phyloP scores from a whole-genome alignment of 2,888 invertebrate genomes.

The Agelastica alni region DNA sequence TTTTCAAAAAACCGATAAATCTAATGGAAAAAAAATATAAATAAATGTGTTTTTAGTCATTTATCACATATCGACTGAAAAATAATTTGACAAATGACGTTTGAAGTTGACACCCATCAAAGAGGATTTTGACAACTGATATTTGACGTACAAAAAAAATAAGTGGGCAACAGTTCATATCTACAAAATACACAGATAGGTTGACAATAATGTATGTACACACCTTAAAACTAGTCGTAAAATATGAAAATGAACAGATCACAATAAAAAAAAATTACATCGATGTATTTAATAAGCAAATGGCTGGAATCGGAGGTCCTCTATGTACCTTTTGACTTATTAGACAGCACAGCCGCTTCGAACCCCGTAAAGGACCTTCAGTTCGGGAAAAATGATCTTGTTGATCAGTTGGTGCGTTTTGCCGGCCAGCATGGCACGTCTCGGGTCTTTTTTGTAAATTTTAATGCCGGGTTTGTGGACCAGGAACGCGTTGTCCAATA shows the following conservation, averaged over 20 bases:
- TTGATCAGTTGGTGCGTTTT: conserved; percentile 79
- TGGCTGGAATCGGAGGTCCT: neutral
- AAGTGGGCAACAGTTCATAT: too few relatives aligned
- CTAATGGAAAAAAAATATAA: too few relatives aligned
- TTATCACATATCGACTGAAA: too few relatives aligned
- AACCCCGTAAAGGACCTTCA: conserved; percentile 81
- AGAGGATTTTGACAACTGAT: too few relatives aligned
- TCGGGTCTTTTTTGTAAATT: conserved; percentile 75
- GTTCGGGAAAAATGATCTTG: conserved; percentile 81
- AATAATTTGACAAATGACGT: too few relatives aligned
- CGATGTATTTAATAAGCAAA: neutral
- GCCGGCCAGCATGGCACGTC: conserved; percentile 73
- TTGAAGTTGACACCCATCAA: too few relatives aligned
- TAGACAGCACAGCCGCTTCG: conserved; percentile 80
- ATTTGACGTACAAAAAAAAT: too few relatives aligned
- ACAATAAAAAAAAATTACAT: conserved; percentile 1
- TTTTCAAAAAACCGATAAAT: too few relatives aligned
- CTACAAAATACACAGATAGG: too few relatives aligned
- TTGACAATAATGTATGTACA: too few relatives aligned
- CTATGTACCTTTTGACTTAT: conserved; percentile 2
- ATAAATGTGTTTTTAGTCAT: too few relatives aligned
- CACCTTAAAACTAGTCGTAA: neutral
- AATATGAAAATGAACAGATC: neutral
- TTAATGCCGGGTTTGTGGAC: conserved; percentile 93
- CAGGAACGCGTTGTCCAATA: conserved; percentile 90